Evolutionary conservation across 2,797 vertebrate species (phyloP).

Genomic region (Intellagama lesueurii): DNA sequence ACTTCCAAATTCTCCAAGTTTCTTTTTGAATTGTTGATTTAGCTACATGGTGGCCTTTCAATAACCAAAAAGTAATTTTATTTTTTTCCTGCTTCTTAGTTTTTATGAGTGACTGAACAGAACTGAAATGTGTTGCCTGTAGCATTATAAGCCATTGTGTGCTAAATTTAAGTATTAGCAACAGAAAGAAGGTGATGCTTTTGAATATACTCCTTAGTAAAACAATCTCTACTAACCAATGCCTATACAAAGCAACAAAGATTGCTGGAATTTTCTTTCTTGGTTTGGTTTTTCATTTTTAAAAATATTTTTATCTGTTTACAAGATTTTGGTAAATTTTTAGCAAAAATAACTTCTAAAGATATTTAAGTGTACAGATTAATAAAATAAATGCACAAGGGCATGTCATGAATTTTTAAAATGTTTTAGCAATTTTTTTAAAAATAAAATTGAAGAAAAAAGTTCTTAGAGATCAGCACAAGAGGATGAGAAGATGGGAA

Average conservation of each 20-base stretch:
- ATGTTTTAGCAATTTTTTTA: conserved; percentile 70
- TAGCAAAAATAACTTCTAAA: conserved; percentile 87
- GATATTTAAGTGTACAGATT: conserved; percentile 87
- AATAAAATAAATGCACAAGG: conserved; percentile 80
- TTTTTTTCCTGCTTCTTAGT: conserved; percentile 58
- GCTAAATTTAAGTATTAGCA: conserved; percentile 62
- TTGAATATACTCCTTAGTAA: conserved; percentile 85
- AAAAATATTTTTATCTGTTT: conserved; percentile 92
- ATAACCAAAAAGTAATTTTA: conserved; percentile 65
- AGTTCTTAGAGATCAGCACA: conserved; percentile 58
- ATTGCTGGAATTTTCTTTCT: conserved; percentile 84
- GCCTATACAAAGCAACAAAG: conserved; percentile 84
- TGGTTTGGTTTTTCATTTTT: conserved; percentile 63
- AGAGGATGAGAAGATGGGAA: conserved; percentile 29
- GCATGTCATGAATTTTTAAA: conserved; percentile 83
- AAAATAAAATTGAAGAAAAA: conserved; percentile 55
- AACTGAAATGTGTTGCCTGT: conserved; percentile 51
- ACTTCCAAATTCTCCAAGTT: conserved; percentile 53
- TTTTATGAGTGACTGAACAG: conserved; percentile 45
- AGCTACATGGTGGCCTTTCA: conserved; percentile 54
- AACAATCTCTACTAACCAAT: conserved; percentile 78
- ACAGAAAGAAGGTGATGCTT: conserved; percentile 62
- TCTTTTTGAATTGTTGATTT: conserved; percentile 52
- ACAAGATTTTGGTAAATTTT: conserved; percentile 95
- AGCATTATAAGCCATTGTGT: conserved; percentile 57